Conservation (phyloP, 2,113 vertebrate species). For the Crocuta crocuta region DNA sequence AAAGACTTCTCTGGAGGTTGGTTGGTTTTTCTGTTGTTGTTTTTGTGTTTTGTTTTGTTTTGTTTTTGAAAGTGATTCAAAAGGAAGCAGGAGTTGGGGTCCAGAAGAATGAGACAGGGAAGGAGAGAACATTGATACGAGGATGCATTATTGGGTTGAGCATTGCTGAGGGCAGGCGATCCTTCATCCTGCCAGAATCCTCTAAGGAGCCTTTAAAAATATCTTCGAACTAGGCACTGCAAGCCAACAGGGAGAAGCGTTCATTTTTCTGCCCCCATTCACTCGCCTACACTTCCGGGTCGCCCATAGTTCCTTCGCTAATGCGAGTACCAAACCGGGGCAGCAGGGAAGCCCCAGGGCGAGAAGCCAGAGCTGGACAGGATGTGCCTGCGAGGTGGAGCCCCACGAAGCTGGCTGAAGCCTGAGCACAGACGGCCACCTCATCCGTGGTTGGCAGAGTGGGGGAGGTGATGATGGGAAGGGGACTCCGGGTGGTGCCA, state of each 20-base stretch:
- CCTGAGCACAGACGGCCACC: not conserved
- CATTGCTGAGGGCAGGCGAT: not conserved
- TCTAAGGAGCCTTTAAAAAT: not conserved
- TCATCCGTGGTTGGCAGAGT: not conserved
- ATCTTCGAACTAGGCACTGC: not conserved
- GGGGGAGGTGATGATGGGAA: not conserved
- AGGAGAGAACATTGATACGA: not conserved
- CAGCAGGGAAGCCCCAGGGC: not conserved
- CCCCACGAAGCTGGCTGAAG: not conserved
- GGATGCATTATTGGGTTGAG: not conserved
- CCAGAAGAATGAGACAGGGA: not conserved
- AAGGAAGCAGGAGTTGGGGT: not conserved
- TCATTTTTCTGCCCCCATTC: not conserved
- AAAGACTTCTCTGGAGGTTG: not conserved
- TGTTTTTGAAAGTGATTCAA: not conserved
- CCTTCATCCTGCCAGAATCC: not conserved
- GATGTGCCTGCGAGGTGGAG: no score
- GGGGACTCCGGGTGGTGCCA: not conserved
- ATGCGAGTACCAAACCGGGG: not conserved
- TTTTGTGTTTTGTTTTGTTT: not conserved
- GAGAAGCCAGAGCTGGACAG: not conserved
- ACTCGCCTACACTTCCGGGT: not conserved
- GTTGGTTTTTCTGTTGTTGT: not conserved
- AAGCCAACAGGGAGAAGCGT: not conserved
- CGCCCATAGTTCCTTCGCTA: not conserved